A percentile compares a stretch with the other conserved stretches of the same genome.
phyloP scores from a whole-genome alignment of 2,113 vertebrate species.

The Papio anubis region DNA sequence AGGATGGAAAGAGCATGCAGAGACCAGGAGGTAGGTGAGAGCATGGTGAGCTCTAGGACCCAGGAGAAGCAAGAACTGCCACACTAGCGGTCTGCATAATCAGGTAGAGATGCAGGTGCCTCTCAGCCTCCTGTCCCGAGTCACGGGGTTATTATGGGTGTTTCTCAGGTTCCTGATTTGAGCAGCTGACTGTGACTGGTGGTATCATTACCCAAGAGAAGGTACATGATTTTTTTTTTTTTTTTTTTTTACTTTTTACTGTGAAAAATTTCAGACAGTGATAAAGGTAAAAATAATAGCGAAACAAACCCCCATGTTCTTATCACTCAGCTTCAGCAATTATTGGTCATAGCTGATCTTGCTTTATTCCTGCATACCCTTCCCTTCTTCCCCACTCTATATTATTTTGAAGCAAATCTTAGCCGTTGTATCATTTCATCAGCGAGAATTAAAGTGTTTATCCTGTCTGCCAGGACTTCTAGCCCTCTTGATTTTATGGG shows the following conservation, averaged over 20 bases:
- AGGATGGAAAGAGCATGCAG: neutral
- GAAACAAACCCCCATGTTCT: neutral
- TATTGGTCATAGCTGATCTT: neutral
- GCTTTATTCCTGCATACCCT: neutral
- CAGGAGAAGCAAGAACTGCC: neutral
- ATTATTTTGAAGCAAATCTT: neutral
- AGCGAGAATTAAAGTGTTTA: neutral
- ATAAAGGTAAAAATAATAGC: slow-evolving; percentile 5
- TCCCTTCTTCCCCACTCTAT: neutral
- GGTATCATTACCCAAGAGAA: neutral
- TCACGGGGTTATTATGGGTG: neutral
- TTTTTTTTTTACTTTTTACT: neutral
- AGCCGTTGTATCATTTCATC: neutral
- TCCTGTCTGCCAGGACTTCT: neutral
- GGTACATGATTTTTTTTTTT: neutral
- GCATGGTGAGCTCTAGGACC: neutral
- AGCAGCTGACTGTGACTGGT: neutral
- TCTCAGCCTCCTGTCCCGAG: neutral
- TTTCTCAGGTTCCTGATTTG: neutral
- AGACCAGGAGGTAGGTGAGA: neutral
- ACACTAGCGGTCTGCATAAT: neutral
- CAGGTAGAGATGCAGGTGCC: neutral
- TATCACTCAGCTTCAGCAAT: neutral
- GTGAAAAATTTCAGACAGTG: neutral
- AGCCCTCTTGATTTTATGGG: neutral